Base-by-base conservation (phyloP, 2,888 invertebrate species). In the Hofmannophila pseudospretella region DNA sequence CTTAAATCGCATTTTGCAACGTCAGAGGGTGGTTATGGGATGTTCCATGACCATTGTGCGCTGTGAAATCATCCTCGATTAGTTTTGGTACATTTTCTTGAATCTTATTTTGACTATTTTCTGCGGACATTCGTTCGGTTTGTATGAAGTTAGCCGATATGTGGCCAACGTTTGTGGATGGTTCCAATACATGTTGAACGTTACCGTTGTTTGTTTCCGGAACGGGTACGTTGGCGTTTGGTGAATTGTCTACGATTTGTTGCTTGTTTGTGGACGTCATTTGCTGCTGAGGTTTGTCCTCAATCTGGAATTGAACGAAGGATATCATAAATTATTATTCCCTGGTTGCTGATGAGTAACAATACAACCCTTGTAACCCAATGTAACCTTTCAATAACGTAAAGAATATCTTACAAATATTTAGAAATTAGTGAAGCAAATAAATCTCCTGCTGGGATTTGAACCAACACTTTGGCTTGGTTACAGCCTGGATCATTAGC, bases 1-100 rank as follows among this genome's bases (percentile, higher is more conserved):
- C 20, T 72, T 81, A 85, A 50, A 84, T 80, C 26, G 82, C 84
- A 51, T 85, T 85, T 43, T 78, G 81, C 55, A 85, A 54, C 36
- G 85, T 84, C 35, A 85, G 56, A 44, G 85, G 82, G 44, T 85
- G 84, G 32, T 58, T 55, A 43, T 64, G 67, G 3, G 32, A 47
- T 34, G 62, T 37, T 5, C 61, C 59, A 53, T 82, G 81, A 3
- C 82, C 84, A 52, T 86, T 86, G 78, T 82, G 84, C 72, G 84
- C 60, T n/a, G 79, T 65, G 66, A 77, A 84, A 46, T 84, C 85
- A 23, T 79, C 80, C 34, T 73, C 73, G 2, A 67, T 39, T 0
- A 66, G 49, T 32, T 62, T 65, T 29, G 57, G 49, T 38, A 65
- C 58, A 33, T 35, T 48, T 7, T 68, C 67, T 19, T 60, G 52